Evolutionary conservation across 2,797 vertebrate genomes (phyloP).

Genomic region (Remorina albescens): DNA sequence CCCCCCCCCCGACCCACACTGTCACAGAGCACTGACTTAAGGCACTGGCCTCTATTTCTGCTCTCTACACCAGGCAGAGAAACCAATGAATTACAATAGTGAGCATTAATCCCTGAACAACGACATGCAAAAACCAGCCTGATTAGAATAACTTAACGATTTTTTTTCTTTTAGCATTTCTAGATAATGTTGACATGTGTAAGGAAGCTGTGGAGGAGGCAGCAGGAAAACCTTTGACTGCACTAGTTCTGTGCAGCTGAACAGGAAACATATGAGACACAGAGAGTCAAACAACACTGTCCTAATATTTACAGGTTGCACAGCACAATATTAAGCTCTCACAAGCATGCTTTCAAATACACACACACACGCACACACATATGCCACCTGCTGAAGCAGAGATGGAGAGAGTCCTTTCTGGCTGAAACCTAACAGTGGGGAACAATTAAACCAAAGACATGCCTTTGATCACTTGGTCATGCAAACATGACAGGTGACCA

Average conservation of each 20-base stretch:
- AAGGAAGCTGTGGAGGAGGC: not conserved
- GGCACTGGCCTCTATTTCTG: constrained; percentile 49
- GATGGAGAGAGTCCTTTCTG: constrained; percentile 88
- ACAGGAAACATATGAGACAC: not conserved
- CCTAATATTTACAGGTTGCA: constrained; percentile 42
- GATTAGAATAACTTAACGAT: constrained; percentile 28
- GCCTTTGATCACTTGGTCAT: constrained; percentile 93
- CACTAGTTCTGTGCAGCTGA: not conserved
- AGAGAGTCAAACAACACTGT: constrained; percentile 20
- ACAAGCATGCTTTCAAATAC: constrained; percentile 47
- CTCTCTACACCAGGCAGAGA: constrained; percentile 17
- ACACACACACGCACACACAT: constrained; percentile 32
- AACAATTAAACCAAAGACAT: constrained; percentile 93
- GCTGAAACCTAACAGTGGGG: constrained; percentile 91
- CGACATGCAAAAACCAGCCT: constrained; percentile 29
- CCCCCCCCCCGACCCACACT: constrained; percentile 49
- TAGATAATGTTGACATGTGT: not conserved
- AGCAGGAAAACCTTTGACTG: not conserved
- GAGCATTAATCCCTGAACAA: constrained; percentile 42
- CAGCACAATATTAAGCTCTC: constrained; percentile 33
- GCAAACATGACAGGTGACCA: constrained; percentile 95
- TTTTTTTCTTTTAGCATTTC: constrained; percentile 16
- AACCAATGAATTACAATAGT: constrained; percentile 35
- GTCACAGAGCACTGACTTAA: constrained; percentile 48
- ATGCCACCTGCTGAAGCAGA: constrained; percentile 90